Evolutionary conservation across 2,888 invertebrate genomes (phyloP).

Genomic region (Lepidonotus clava): DNA sequence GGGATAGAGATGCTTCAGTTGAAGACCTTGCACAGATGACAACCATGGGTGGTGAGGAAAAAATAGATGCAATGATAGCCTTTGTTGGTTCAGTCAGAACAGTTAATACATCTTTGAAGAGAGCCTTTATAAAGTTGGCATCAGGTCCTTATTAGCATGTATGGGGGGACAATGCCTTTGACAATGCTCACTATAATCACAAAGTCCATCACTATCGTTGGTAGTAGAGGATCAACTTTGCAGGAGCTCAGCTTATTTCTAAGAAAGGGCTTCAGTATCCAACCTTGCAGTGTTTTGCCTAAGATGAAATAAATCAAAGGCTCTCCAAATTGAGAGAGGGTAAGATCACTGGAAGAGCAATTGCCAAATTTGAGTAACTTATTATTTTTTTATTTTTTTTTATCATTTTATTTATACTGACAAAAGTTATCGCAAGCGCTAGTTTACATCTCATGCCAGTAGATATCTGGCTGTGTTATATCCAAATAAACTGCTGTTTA

Average conservation of each 20-base stretch:
- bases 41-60: background rate
- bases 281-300: background rate
- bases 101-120: background rate
- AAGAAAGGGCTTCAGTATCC: background rate
- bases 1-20: background rate
- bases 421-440: too few relatives aligned
- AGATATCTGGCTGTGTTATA: too few relatives aligned
- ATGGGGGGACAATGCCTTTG: background rate
- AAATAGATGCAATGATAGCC: background rate
- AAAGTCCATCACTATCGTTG: background rate
- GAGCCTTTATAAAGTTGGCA: background rate
- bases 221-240: background rate
- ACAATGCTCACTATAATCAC: background rate
- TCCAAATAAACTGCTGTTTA: too few relatives aligned
- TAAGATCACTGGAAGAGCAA: constrained; percentile 1
- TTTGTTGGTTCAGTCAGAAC: background rate
- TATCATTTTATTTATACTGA: too few relatives aligned
- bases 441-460: too few relatives aligned
- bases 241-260: background rate
- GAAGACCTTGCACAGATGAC: background rate
- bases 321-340: background rate
- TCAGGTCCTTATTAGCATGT: background rate
- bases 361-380: background rate
- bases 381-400: too few relatives aligned
- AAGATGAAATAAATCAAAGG: background rate